Base-by-base conservation (phyloP, 2,797 vertebrate species). In the Enteromius anoplus region DNA sequence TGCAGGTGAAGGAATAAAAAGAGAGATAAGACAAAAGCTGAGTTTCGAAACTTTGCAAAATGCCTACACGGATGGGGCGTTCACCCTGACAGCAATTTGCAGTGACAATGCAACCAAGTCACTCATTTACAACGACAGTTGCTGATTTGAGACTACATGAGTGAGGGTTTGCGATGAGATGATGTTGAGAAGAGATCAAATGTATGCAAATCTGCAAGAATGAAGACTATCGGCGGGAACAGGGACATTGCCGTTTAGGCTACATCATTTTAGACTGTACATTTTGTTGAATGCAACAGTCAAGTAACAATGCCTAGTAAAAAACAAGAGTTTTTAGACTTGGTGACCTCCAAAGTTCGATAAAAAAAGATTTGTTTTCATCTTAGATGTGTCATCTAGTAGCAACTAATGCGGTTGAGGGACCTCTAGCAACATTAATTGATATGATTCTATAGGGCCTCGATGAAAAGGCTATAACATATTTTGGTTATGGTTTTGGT, bases 1-100 rank as follows among this genome's bases (percentile, higher is more conserved):
- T 58, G 34, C 66, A 80, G 51, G 78, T 80, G 23, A 47, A 60
- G 51, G 26, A n/a, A 65, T 65, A 65, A 49, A 64, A 29, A 77
- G 58, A 65, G 26, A 65, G 26, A 65, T 49, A n/a, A 78, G 26
- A 34, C 42, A 78, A 42, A 42, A 55, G 65, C 17, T 7, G 40
- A n/a, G 3, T 40, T 40, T 68, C 1, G 0, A 34, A 78, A 78
- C 60, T 49, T 26, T 32, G 37, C 60, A 32, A 78, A 73, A 21
- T n/a, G 26, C 60, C 58, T 64, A 34, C 23, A 47, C 1, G 49
- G 42, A 47, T n/a, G 40, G 23, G 58, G 23, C 17, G 40, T 65
- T 65, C 40, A 65, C 15, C 23, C 40, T 47, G 58, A 32, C 58
- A 47, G 75, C 26, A 3, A 65, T 40, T 58, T 42, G 58, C 29